These are phyloP conservation scores for Heliconius hermathena DNA, from an alignment of 1,140 invertebrate species.

Conservation along the genomic window DNA sequence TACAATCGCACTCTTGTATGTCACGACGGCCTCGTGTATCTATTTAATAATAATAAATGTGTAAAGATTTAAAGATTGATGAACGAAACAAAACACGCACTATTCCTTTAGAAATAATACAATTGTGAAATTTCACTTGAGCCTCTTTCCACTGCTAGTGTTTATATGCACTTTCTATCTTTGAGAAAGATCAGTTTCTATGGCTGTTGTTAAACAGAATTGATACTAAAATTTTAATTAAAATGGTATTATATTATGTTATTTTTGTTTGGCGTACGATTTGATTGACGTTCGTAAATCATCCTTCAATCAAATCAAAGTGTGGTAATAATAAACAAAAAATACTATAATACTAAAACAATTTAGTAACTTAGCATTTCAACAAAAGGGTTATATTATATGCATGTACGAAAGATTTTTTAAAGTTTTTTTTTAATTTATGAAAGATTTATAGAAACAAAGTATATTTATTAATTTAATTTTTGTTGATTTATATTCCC, in stretches of 20 bases:
- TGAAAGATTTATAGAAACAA: too few species aligned
- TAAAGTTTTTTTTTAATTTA: too few species aligned
- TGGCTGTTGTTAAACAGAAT: background rate
- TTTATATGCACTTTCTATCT: conserved; percentile 31
- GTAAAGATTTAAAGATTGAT: too few species aligned
- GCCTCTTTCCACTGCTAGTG: conserved; percentile 23
- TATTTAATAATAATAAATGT: too few species aligned
- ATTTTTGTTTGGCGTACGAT: background rate
- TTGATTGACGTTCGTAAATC: conserved; percentile 6
- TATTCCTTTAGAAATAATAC: conserved; percentile 20
- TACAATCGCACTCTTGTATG: too few species aligned
- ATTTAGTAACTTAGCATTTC: background rate
- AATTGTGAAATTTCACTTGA: conserved; percentile 24
- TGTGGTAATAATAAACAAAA: background rate
- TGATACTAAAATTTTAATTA: background rate
- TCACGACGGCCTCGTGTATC: too few species aligned
- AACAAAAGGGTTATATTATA: too few species aligned
- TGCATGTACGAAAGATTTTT: too few species aligned
- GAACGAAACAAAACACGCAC: conserved; percentile 2
- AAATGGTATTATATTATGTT: background rate
- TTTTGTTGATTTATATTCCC: too few species aligned
- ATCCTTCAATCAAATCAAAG: background rate
- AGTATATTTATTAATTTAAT: too few species aligned
- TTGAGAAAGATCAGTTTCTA: conserved; percentile 19
- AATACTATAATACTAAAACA: background rate